A percentile compares a stretch with the other conserved stretches of the same genome.
These are phyloP conservation scores for Leptinotarsa undecemlineata DNA, from an alignment of 1,140 invertebrate genomes.

Conservation along the genomic window DNA sequence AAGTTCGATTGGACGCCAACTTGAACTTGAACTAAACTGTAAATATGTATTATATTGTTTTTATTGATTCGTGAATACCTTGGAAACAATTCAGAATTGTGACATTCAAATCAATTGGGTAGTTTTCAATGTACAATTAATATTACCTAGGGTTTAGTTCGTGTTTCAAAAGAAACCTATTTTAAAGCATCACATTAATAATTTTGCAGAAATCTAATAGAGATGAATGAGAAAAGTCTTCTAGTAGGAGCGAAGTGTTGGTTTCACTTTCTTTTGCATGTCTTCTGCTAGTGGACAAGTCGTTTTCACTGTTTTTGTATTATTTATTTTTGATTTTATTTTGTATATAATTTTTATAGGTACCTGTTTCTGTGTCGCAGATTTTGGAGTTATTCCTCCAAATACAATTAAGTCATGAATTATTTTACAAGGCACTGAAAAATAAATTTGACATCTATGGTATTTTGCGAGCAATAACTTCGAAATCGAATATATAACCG, in stretches of 20 bases:
- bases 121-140: background rate
- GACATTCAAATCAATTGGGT: background rate
- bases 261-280: constrained; percentile 24
- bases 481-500: constrained; percentile 41
- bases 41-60: constrained; percentile 6
- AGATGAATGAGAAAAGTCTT: constrained; percentile 34
- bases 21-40: background rate
- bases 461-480: background rate
- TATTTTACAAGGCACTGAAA: no score
- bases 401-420: background rate
- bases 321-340: constrained; percentile 44
- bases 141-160: background rate
- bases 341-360: constrained; percentile 53
- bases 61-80: background rate
- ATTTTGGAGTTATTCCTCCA: constrained; percentile 27
- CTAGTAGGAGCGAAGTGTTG: constrained; percentile 20
- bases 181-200: constrained; percentile 31
- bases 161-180: background rate
- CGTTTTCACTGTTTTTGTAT: constrained; percentile 24
- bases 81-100: background rate
- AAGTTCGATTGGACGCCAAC: no score
- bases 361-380: constrained; percentile 52
- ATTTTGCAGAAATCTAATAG: constrained; percentile 20
- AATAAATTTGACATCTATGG: no score
- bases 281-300: constrained; percentile 31